These are phyloP conservation scores for Acanthornis magna DNA, from an alignment of 2,797 vertebrate species.

Conservation along the genomic window DNA sequence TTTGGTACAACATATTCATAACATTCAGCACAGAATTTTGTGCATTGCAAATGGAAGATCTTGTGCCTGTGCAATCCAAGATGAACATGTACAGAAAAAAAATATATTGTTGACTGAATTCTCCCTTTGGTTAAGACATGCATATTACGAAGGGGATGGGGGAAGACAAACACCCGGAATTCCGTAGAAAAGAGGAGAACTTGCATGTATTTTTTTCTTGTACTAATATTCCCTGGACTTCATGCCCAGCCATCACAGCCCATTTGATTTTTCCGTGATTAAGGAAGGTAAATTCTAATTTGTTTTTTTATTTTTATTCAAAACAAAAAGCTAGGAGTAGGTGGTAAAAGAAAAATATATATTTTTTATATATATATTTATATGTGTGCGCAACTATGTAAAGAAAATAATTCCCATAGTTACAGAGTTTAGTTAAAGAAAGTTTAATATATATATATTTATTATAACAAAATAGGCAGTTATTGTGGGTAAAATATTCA, in stretches of 20 bases:
- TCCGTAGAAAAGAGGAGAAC: conserved; percentile 81
- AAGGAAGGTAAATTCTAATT: conserved; percentile 76
- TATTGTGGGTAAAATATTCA: conserved; percentile 93
- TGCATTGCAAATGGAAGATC: conserved; percentile 55
- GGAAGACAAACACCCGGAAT: conserved; percentile 55
- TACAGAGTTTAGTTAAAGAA: conserved; percentile 89
- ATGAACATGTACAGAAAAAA: conserved; percentile 48
- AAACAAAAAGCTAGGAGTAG: conserved; percentile 84
- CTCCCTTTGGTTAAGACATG: conserved; percentile 75
- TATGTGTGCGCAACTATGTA: conserved; percentile 86
- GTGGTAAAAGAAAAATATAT: conserved; percentile 85
- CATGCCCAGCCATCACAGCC: conserved; percentile 67
- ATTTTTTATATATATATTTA: conserved; percentile 86
- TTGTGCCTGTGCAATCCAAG: conserved; percentile 46
- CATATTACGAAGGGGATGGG: conserved; percentile 42
- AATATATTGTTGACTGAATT: background rate
- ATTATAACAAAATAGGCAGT: conserved; percentile 99
- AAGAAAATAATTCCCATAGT: conserved; percentile 93
- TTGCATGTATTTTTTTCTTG: conserved; percentile 47
- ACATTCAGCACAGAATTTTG: conserved; percentile 54
- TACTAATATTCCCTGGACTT: conserved; percentile 66
- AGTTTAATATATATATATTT: conserved; percentile 88
- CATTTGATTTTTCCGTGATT: conserved; percentile 49
- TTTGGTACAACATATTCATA: conserved; percentile 33
- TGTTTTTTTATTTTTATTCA: conserved; percentile 82